These are phyloP conservation scores for Alosa sapidissima DNA, from an alignment of 2,797 vertebrate genomes.

Conservation along the genomic window DNA sequence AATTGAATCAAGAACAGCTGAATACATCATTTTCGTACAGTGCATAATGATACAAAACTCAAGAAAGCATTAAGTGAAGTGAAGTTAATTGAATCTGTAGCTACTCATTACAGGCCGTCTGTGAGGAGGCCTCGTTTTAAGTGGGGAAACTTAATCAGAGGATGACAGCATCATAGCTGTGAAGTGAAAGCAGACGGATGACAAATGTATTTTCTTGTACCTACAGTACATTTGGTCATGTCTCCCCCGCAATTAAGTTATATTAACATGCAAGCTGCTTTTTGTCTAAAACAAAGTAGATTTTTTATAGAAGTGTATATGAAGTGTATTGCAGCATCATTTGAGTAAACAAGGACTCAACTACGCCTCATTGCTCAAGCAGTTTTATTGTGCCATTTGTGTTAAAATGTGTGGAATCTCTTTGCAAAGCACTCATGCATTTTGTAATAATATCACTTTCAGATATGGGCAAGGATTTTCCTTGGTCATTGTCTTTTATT, in stretches of 20 bases:
- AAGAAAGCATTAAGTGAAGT: conserved; percentile 38
- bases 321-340: background rate
- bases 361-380: background rate
- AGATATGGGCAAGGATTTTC: background rate
- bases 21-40: conserved; percentile 37
- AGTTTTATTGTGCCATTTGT: background rate
- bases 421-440: background rate
- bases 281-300: background rate
- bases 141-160: conserved; percentile 15
- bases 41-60: conserved; percentile 45
- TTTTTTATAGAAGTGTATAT: too few species aligned
- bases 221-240: background rate
- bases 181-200: background rate
- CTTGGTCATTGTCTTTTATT: background rate
- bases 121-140: conserved; percentile 16
- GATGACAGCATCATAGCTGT: conserved; percentile 20
- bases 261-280: background rate
- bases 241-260: background rate
- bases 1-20: conserved; percentile 29
- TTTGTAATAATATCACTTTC: background rate
- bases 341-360: background rate
- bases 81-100: conserved; percentile 34
- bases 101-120: conserved; percentile 11
- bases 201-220: background rate
- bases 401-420: background rate